Evolutionary conservation across 2,113 vertebrate species (phyloP).

Genomic region (Poecile atricapillus): DNA sequence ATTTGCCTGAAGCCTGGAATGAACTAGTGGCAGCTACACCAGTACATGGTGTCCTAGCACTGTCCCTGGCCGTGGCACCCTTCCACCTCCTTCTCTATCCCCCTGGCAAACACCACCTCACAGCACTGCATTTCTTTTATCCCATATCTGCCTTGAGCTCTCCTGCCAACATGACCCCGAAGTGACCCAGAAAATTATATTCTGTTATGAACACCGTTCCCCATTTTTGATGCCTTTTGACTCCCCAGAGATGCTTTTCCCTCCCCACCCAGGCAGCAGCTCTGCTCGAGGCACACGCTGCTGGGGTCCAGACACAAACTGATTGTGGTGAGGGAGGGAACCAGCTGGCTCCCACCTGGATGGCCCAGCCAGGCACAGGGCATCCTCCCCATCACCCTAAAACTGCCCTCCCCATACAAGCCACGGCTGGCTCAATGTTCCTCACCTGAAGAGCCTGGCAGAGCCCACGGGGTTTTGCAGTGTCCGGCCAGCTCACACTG

Average conservation of each 20-base stretch:
- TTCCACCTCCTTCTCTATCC: background rate
- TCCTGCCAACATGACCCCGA: background rate
- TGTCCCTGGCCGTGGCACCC: background rate
- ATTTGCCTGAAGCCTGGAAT: background rate
- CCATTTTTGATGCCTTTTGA: background rate
- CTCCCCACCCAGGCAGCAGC: background rate
- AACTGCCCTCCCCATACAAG: fast-evolving
- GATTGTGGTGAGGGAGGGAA: background rate
- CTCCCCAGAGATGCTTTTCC: background rate
- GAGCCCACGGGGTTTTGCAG: conserved; percentile 21
- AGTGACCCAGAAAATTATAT: background rate
- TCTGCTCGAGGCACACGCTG: fast-evolving
- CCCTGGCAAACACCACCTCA: background rate
- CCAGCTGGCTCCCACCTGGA: background rate
- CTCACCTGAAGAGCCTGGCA: conserved; percentile 68
- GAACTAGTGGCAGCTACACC: background rate
- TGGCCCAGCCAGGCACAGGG: too few species aligned
- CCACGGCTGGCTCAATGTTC: fast-evolving
- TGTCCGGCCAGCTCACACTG: conserved; percentile 62
- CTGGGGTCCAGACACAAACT: background rate
- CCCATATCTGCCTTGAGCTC: background rate
- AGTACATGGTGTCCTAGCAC: background rate
- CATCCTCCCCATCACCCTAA: background rate
- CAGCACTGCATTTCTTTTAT: background rate
- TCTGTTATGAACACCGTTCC: background rate